phyloP scores from a whole-genome alignment of 2,113 vertebrate genomes.

The Tapirus terrestris region DNA sequence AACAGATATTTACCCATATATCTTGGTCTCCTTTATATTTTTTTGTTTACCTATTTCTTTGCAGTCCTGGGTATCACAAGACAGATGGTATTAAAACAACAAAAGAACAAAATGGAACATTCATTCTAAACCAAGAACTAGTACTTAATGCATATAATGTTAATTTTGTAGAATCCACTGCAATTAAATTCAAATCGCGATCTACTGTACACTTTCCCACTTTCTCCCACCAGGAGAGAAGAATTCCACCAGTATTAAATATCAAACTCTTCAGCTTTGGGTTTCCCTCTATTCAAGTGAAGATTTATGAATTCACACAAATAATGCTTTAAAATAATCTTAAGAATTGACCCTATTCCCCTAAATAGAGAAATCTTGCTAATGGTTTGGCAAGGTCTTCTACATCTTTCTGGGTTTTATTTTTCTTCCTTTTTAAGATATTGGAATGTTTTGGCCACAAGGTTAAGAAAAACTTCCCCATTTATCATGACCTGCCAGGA shows the following conservation, averaged over 20 bases:
- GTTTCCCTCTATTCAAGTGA: neutral
- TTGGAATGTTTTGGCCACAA: constrained; percentile 86
- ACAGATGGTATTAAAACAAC: neutral
- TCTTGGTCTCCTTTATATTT: neutral
- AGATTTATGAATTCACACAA: constrained; percentile 42
- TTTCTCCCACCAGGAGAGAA: neutral
- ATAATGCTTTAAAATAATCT: constrained; percentile 48
- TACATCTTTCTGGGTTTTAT: neutral
- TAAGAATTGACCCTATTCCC: rapidly evolving
- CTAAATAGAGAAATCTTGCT: constrained; percentile 71
- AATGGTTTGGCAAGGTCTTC: neutral
- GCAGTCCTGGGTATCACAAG: neutral
- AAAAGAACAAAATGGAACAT: neutral
- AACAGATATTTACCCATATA: constrained; percentile 43
- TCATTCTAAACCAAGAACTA: neutral
- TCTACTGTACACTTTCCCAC: neutral
- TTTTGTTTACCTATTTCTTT: constrained; percentile 6
- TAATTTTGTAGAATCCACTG: neutral
- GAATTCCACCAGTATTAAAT: neutral
- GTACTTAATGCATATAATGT: neutral
- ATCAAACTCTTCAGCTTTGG: neutral
- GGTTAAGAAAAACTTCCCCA: constrained; percentile 86
- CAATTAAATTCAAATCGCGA: neutral
- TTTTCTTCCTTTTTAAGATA: constrained; percentile 68
- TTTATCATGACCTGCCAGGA: constrained; percentile 87